These are phyloP conservation scores for Proterorhinus semilunaris DNA, from an alignment of 2,113 vertebrate species.

Conservation along the genomic window DNA sequence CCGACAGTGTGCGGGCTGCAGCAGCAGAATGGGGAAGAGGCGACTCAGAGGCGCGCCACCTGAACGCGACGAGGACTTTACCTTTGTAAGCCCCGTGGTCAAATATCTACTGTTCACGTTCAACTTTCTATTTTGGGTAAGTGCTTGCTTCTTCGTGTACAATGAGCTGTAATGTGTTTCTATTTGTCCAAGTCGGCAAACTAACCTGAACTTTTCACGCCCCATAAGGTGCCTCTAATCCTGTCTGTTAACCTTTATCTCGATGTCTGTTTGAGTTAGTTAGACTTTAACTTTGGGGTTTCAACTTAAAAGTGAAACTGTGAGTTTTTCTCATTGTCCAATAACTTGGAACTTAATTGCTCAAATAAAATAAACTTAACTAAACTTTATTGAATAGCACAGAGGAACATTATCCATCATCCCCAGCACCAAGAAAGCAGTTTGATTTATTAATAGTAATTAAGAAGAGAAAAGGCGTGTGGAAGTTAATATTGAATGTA, in stretches of 20 bases:
- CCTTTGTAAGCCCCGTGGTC: constrained; percentile 83
- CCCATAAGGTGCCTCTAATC: neutral
- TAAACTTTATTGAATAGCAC: too few relatives aligned
- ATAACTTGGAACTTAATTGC: too few relatives aligned
- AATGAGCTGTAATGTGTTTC: neutral
- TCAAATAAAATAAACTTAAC: too few relatives aligned
- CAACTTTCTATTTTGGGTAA: constrained; percentile 94
- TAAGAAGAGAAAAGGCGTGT: too few relatives aligned
- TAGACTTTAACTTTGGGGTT: neutral
- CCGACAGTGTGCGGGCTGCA: neutral
- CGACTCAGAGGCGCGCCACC: constrained; percentile 48
- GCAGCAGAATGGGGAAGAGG: constrained; percentile 68
- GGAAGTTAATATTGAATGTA: too few relatives aligned
- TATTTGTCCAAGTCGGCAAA: neutral
- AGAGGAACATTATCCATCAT: too few relatives aligned
- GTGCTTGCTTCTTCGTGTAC: constrained; percentile 41
- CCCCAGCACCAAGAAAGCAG: too few relatives aligned
- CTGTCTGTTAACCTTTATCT: neutral
- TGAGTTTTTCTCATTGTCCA: too few relatives aligned
- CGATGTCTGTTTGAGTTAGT: neutral
- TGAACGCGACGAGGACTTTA: constrained; percentile 74
- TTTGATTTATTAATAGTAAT: too few relatives aligned
- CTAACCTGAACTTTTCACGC: neutral
- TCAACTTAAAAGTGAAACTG: neutral
- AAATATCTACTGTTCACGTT: constrained; percentile 92